phyloP scores from a whole-genome alignment of 1,140 invertebrate species.

The Bombus haemorrhoidalis region DNA sequence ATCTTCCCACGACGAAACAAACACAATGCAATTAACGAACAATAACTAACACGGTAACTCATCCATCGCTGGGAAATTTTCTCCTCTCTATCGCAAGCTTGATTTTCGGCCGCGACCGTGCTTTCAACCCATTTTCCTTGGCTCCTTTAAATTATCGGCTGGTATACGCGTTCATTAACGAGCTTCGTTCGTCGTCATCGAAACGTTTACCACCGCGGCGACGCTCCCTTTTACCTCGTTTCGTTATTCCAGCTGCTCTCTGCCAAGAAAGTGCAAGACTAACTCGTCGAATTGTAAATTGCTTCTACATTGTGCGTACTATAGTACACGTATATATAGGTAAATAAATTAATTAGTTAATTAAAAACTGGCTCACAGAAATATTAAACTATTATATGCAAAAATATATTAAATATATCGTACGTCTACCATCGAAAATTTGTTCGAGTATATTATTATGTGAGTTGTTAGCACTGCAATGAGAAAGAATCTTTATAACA shows the following conservation, averaged over 20 bases:
- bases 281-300: slow-evolving; percentile 37
- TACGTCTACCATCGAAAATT: too few species aligned
- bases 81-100: neutral
- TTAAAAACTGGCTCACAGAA: too few species aligned
- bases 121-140: slow-evolving; percentile 2
- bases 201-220: slow-evolving; percentile 27
- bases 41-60: neutral
- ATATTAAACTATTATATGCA: too few species aligned
- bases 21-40: neutral
- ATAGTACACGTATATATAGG: neutral
- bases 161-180: slow-evolving; percentile 33
- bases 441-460: too few species aligned
- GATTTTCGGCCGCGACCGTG: neutral
- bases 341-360: too few species aligned
- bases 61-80: neutral
- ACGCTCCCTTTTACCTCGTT: slow-evolving; percentile 1
- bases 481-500: too few species aligned
- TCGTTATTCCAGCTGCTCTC: neutral
- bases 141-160: slow-evolving; percentile 37
- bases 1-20: neutral
- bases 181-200: slow-evolving; percentile 1
- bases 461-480: too few species aligned
- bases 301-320: slow-evolving; percentile 30
- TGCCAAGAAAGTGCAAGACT: neutral
- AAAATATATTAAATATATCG: too few species aligned